Base-by-base conservation (phyloP, 2,888 invertebrate species). In the Brachycybe producta region DNA sequence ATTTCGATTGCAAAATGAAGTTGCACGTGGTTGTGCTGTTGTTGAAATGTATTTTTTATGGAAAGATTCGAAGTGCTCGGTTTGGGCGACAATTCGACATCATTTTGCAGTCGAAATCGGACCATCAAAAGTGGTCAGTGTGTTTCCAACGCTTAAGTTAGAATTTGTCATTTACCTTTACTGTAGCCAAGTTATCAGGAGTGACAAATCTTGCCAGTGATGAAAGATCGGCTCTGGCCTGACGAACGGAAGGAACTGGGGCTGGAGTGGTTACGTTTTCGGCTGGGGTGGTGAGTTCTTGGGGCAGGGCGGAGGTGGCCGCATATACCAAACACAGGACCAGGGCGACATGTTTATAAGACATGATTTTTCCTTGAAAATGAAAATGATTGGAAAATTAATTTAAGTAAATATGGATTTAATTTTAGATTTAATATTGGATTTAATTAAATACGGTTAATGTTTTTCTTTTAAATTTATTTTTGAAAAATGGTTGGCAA, bases 321-420 rank as follows among this genome's bases (percentile, higher is more conserved):
- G 15, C 19, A 28, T 27, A 19, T 2, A 24, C 27, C 48, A 48
- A 26, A 39, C 26, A 39, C 17, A 48, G 39, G 28, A 39, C 39
- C 48, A 48, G 19, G 15, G 39, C 48, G 19, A 39, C 39, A 17
- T 48, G 28, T 15, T 48, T n/a, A n/a, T n/a, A n/a, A n/a, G n/a
- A n/a, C n/a, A n/a, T n/a, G n/a, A n/a, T n/a, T n/a, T n/a, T n/a
- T n/a, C n/a, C n/a, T n/a, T n/a, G n/a, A n/a, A n/a, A n/a, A n/a
- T n/a, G n/a, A n/a, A n/a, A n/a, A n/a, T n/a, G n/a, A n/a, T n/a
- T n/a, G n/a, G n/a, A n/a, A n/a, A n/a, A n/a, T n/a, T n/a, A n/a
- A n/a, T n/a, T n/a, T n/a, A n/a, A n/a, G n/a, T n/a, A n/a, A n/a
- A n/a, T n/a, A n/a, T n/a, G n/a, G n/a, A n/a, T n/a, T n/a, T n/a